A percentile compares a stretch with the other conserved stretches of the same genome.
phyloP scores from a whole-genome alignment of 2,797 vertebrate genomes.

The Synaphobranchus kaupii region DNA sequence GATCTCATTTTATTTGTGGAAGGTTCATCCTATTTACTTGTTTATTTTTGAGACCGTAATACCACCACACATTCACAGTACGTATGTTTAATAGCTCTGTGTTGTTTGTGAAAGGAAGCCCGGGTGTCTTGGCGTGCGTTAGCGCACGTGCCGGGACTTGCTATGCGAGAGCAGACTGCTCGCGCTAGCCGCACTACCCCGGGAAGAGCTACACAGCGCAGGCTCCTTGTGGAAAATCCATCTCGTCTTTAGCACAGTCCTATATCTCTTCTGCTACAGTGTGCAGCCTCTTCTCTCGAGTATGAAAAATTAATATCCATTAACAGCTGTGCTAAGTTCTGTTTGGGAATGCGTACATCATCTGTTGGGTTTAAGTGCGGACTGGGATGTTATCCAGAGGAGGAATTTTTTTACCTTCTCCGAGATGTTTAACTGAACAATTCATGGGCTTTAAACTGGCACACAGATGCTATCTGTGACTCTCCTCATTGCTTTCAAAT shows the following conservation, averaged over 20 bases:
- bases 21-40: too few species aligned
- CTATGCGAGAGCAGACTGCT: background rate
- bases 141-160: background rate
- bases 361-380: background rate
- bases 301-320: background rate
- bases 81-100: too few species aligned
- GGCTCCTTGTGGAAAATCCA: background rate
- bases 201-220: background rate
- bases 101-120: slow-evolving; percentile 54
- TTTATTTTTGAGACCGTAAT: too few species aligned
- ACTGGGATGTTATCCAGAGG: background rate
- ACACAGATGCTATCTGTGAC: background rate
- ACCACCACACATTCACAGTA: too few species aligned
- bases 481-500: background rate
- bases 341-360: background rate
- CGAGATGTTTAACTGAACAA: background rate
- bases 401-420: background rate
- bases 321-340: background rate
- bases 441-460: background rate
- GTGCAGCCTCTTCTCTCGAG: background rate
- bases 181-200: background rate
- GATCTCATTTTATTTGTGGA: too few species aligned
- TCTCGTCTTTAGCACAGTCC: background rate
- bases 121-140: slow-evolving; percentile 24
- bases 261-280: background rate